Evolutionary conservation across 1,140 invertebrate species (phyloP).

Genomic region (Nomia melanderi): DNA sequence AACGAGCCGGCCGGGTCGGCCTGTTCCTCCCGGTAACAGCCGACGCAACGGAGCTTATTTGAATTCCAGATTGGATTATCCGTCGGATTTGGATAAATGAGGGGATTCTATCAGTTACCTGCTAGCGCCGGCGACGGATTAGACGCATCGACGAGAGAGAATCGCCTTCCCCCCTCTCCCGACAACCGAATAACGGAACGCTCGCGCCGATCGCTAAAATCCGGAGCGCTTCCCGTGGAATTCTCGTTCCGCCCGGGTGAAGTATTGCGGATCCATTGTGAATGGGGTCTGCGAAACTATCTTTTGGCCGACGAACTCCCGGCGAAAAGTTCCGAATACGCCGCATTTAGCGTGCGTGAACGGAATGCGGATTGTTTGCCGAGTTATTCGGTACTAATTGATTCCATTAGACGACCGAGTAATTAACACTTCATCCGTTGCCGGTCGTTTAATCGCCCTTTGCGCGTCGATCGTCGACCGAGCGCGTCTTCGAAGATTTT

Average conservation of each 20-base stretch:
- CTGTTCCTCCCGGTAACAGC: conserved; percentile 34
- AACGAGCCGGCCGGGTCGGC: conserved; percentile 18
- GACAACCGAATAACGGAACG: conserved; percentile 8
- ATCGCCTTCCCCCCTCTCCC: conserved; percentile 33
- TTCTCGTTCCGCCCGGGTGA: not conserved
- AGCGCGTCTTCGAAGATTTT: no score
- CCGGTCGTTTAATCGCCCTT: no score
- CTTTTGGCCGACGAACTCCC: not conserved
- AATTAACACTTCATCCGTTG: no score
- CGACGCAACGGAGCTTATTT: conserved; percentile 68
- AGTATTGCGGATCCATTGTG: not conserved
- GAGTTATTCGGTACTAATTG: no score
- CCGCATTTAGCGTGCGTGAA: no score
- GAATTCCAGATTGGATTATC: conserved; percentile 76
- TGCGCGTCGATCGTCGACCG: no score
- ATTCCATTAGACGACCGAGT: no score
- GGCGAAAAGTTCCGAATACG: no score
- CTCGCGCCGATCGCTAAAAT: not conserved
- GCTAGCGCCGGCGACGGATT: conserved; percentile 42
- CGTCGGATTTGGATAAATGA: conserved; percentile 75
- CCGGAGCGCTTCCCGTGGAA: not conserved
- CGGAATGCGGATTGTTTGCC: no score
- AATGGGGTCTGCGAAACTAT: not conserved
- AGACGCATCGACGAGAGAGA: conserved; percentile 50
- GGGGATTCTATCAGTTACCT: conserved; percentile 70